phyloP scores from a whole-genome alignment of 2,888 invertebrate species.

The Tholera decimalis region DNA sequence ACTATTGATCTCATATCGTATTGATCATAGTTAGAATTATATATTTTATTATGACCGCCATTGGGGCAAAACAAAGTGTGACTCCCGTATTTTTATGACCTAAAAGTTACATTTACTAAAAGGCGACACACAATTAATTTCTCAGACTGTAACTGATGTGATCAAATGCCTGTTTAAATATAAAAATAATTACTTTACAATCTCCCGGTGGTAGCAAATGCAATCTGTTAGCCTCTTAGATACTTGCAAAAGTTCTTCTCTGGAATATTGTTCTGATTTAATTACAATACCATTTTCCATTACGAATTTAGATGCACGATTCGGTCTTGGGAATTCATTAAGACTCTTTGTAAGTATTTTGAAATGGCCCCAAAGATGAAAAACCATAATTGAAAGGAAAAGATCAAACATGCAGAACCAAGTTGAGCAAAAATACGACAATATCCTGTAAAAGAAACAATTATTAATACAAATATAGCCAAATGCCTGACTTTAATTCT shows the following conservation, averaged over 20 bases:
- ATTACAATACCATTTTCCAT: neutral
- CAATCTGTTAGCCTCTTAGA: constrained; percentile 38
- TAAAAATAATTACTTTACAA: constrained; percentile 54
- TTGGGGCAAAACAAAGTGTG: no score
- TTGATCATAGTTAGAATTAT: no score
- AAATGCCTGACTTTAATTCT: no score
- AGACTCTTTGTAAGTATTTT: constrained; percentile 56
- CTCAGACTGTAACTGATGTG: no score
- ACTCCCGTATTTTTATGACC: no score
- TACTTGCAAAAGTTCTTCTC: constrained; percentile 43
- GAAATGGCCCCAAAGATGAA: constrained; percentile 63
- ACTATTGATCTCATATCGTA: no score
- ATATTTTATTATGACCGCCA: no score
- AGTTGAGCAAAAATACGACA: constrained; percentile 28
- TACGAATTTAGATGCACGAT: neutral
- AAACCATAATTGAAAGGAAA: constrained; percentile 56
- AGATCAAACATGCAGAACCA: constrained; percentile 57
- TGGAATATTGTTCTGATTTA: constrained; percentile 36
- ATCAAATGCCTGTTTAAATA: no score
- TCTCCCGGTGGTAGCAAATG: constrained; percentile 53
- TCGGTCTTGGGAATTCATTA: constrained; percentile 54
- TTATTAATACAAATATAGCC: no score
- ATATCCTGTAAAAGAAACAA: constrained; percentile 26
- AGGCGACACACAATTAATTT: no score
- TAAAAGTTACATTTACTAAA: no score